Evolutionary conservation across 1,140 invertebrate genomes (phyloP), one percentile per base, ranked within the genome.

Genomic region (Lordiphosa collinella): DNA sequence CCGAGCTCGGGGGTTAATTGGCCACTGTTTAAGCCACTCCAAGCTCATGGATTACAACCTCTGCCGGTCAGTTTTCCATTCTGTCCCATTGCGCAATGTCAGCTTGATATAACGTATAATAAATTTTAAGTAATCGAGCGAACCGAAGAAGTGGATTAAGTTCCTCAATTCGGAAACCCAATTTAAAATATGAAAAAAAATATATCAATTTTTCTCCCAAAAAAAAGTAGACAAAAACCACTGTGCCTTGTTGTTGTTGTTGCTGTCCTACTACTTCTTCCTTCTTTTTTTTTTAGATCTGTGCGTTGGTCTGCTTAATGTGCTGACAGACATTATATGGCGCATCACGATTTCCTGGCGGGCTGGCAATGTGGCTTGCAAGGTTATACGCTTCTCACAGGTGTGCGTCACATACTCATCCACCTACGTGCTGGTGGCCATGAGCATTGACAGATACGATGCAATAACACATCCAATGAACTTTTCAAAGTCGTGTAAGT

Each of bases 391-490:
- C 74, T 97, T 95, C 88, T 91, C 94, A 54, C 95, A 96, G 91
- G 93, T 94, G 60, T 90, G 71, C 69, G 96, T 97, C 22, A 97
- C 96, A 29, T 98, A 97, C 88, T 96, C 96, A 4, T 98, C 97
- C 1, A 98, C 96, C 0, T 98, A 98, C 82, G 96, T 98, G 4
- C 91, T 99, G 29, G 97, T 99, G 9, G 96, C 97, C 1, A 91
- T 99, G 14, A 98, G 96, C 74, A 96, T 98, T 66, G 97, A 99
- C 89, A 92, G 97, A 76, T 97, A 97, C 79, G 96, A 98, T 85
- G 97, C 97, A 64, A 98, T 99, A 78, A 97, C 95, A 5, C 93
- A 96, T 89, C 97, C 97, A 1, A 96, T 99, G 95, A 97, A 97
- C 90, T 97, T 97, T 89, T 96, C 95, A 14, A 94, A 95, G 86